These are phyloP conservation scores for Choreutis nemorana DNA, from an alignment of 2,888 invertebrate species.

Conservation along the genomic window DNA sequence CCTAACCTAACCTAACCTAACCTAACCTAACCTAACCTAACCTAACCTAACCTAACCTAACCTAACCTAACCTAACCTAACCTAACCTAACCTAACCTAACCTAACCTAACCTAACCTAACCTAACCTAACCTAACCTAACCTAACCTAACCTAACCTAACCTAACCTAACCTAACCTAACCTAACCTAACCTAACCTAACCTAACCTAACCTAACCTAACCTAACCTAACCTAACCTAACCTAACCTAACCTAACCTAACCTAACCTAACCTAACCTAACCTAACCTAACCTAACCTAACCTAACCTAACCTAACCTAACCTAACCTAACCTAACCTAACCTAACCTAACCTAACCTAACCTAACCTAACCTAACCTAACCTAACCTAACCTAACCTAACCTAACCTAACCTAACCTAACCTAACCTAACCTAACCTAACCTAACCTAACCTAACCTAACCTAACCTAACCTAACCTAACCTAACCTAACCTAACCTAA, in stretches of 20 bases:
- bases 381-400: no score
- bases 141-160: conserved; percentile 10
- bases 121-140: conserved; percentile 10
- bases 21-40: conserved; percentile 10
- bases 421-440: no score
- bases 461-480: no score
- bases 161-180: conserved; percentile 10
- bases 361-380: no score
- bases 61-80: conserved; percentile 10
- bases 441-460: no score
- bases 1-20: conserved; percentile 10
- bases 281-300: conserved; percentile 9
- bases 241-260: conserved; percentile 9
- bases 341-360: no score
- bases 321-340: no score
- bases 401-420: no score
- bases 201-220: conserved; percentile 10
- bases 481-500: no score
- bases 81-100: conserved; percentile 10
- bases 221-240: conserved; percentile 9
- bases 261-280: conserved; percentile 10
- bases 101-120: conserved; percentile 10
- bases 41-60: conserved; percentile 10
- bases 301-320: no score
- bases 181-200: conserved; percentile 10